Percentiles rank a stretch among this genome's conserved stretches.
Conservation (phyloP, 1,140 invertebrate genomes). For the Leucophenga varia region DNA sequence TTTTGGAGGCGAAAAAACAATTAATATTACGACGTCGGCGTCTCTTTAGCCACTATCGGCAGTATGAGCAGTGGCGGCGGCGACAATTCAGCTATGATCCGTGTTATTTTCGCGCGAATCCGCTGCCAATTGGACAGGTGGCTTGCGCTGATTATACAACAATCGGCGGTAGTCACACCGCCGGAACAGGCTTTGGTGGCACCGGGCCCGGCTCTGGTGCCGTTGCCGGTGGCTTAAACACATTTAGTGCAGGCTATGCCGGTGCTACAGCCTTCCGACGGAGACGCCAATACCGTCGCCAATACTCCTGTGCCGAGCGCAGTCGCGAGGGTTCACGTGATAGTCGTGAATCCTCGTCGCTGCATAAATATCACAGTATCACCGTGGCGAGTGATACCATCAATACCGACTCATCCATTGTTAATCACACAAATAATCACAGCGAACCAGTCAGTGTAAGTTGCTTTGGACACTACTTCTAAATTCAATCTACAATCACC, state of each 20-base stretch:
- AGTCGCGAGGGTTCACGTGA: slow-evolving; percentile 50
- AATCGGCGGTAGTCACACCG: slow-evolving; percentile 27
- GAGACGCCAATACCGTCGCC: slow-evolving; percentile 46
- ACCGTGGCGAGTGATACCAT: slow-evolving; percentile 48
- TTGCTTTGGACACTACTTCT: slow-evolving; percentile 12
- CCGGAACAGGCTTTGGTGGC: slow-evolving; percentile 12
- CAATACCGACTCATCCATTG: slow-evolving; percentile 43
- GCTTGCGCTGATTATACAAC: slow-evolving; percentile 39
- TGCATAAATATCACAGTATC: slow-evolving; percentile 42
- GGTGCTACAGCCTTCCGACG: slow-evolving; percentile 34
- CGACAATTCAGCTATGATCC: slow-evolving; percentile 54
- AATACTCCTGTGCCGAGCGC: slow-evolving; percentile 50
- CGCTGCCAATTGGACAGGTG: slow-evolving; percentile 40
- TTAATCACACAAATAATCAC: slow-evolving; percentile 43
- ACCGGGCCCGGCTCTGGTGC: slow-evolving; percentile 11
- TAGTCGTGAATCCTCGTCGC: slow-evolving; percentile 43
- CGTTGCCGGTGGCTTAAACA: slow-evolving; percentile 13
- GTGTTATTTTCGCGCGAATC: slow-evolving; percentile 51
- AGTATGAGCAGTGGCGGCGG: slow-evolving; percentile 54
- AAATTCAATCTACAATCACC: too few species aligned
- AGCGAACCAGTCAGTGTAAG: slow-evolving; percentile 52
- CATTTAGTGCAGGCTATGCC: slow-evolving; percentile 9
- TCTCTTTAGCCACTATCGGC: slow-evolving; percentile 51
- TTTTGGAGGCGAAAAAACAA: slow-evolving; percentile 52
- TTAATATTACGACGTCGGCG: slow-evolving; percentile 46